Base-by-base conservation (phyloP, 2,888 invertebrate species). In the Tetragonula carbonaria region DNA sequence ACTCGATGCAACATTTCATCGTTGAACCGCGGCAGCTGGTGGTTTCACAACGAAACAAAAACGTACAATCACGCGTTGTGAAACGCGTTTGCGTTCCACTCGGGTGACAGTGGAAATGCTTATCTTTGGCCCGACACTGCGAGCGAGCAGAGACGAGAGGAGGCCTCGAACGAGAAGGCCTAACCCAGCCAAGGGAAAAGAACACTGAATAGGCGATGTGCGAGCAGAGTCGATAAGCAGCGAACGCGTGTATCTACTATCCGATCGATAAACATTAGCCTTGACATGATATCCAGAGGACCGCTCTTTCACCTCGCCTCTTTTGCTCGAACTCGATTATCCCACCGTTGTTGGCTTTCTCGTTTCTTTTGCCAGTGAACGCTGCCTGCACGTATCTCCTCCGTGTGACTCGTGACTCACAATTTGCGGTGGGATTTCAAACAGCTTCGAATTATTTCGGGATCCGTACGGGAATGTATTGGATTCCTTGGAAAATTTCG, bases 251-350 rank as follows among this genome's bases (percentile, higher is more conserved):
- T 62, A 82, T 74, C 68, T 91, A 91, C 89, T 90, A 85, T 84
- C 82, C 91, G 91, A 92, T 93, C 93, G 90, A 92, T 93, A 92
- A 87, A 91, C 92, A 92, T 92, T 91, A 92, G 92, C 93, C 93
- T 93, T 93, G 93, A 92, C 93, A 93, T 89, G 89, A 84, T 92
- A 90, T 91, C 89, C 73, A 73, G 82, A 84, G 85, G 84, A 87
- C 75, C 86, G 67, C 88, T 87, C 80, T 82, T 80, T 89, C 87
- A 82, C 86, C 89, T 91, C 87, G 87, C 82, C 87, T 84, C 67
- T 82, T 77, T 82, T 80, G 63, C 75, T 78, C 83, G 45, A 57
- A 77, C 28, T 63, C 59, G 57, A 28, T 71, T 72, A 45, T 45
- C 74, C 73, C 55, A 51, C 71, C 71, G 21, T 16, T 28, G 28